Evolutionary conservation across 1,140 invertebrate species (phyloP), one percentile per base, ranked within the genome.

Genomic region (Temnothorax longispinosus): DNA sequence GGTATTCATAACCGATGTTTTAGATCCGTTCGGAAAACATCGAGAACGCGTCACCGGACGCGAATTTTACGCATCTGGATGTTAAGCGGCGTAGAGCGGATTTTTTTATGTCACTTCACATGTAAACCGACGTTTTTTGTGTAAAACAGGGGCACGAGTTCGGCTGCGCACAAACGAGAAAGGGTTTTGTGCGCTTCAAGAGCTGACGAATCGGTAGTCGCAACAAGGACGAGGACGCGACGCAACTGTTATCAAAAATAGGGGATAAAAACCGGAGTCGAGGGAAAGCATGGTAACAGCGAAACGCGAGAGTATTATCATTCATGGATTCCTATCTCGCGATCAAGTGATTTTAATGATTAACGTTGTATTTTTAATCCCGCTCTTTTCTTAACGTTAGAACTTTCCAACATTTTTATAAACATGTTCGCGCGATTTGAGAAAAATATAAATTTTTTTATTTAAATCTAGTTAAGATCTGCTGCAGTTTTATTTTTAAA

Each of bases 1-100:
- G 56, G 69, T 86, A 89, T 92, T 91, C 88, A 91, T 87, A 85
- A 87, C 41, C 41, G 74, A 44, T 8, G 71, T 21, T 81, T 78
- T 64, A 71, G 72, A 44, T 82, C 80, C 64, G 85, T 78, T 81
- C 60, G 50, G 27, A 18, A 71, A 88, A 47, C 21, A 5, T 13
- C 64, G 47, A 38, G 21, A 67, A 41, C 41, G 41, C 15, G 60
- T 74, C 32, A 21, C 38, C 35, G 64, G 38, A 76, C 50, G 85
- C 44, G 60, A 54, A 65, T 89, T 90, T 89, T 90, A 89, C 65
- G 74, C 65, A 85, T 60, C 47, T 50, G 38, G 72, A 89, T 87
- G 72, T 90, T 84, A 71, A 69, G 18, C 3, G 47, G 38, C 21
- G 74, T 44, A 65, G n/a, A 50, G 60, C 64, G 76, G 62, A 88